Evolutionary conservation across 2,797 vertebrate species (phyloP).

Genomic region (Nannoperca australis): DNA sequence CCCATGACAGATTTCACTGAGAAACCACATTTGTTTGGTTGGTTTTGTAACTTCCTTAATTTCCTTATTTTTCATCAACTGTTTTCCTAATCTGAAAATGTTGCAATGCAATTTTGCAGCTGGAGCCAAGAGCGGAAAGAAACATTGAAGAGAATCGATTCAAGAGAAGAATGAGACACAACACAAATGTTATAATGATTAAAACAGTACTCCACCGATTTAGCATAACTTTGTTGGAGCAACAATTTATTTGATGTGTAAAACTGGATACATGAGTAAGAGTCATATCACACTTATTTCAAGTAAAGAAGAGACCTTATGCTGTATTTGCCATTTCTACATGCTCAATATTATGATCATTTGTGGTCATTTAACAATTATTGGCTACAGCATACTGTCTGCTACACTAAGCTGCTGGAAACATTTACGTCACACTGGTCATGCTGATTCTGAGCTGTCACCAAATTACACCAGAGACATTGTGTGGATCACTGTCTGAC

Average conservation of each 20-base stretch:
- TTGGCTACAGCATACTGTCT: constrained; percentile 8
- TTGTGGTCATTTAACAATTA: constrained; percentile 21
- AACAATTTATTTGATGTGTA: neutral
- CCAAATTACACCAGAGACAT: constrained; percentile 51
- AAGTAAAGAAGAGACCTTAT: neutral
- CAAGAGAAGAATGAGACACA: neutral
- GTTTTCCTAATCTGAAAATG: neutral
- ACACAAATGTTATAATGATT: too few species aligned
- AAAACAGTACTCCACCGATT: neutral
- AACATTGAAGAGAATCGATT: neutral
- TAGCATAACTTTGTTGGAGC: too few species aligned
- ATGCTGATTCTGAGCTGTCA: constrained; percentile 32
- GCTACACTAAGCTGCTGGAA: constrained; percentile 33
- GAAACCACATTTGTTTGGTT: neutral
- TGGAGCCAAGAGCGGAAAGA: neutral
- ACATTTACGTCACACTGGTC: constrained; percentile 28
- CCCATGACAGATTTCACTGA: neutral
- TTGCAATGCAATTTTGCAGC: constrained; percentile 2
- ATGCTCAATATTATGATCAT: neutral
- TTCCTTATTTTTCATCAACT: constrained; percentile 5
- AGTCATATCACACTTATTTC: neutral
- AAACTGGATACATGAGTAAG: neutral
- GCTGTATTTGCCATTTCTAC: constrained; percentile 22
- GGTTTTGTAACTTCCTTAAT: constrained; percentile 28
- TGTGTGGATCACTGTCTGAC: constrained; percentile 55